Conservation (phyloP, 2,113 vertebrate genomes). For the Synchiropus splendidus region DNA sequence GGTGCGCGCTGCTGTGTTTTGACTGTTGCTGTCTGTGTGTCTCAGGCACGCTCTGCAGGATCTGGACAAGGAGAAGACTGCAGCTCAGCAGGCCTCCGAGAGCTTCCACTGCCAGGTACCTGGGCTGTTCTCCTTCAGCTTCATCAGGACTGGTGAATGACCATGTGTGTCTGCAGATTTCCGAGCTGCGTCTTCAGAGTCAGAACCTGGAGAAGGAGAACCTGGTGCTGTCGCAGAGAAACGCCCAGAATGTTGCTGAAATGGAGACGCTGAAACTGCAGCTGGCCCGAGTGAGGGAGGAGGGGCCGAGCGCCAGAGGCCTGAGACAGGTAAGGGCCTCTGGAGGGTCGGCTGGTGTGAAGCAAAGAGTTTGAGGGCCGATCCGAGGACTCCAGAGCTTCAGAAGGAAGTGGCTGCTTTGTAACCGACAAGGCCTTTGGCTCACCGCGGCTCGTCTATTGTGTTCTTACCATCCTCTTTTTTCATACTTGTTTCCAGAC, state of each 20-base stretch:
- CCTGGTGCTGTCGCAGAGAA: constrained; percentile 67
- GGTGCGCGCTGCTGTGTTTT: no score
- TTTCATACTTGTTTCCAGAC: no score
- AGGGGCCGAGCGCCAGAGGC: constrained; percentile 49
- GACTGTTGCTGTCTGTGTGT: background rate
- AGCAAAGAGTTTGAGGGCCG: no score
- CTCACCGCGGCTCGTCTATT: no score
- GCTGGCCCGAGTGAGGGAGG: constrained; percentile 60
- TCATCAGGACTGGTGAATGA: no score
- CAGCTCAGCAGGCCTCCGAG: constrained; percentile 71
- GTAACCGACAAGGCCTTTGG: no score
- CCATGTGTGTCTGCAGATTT: constrained; percentile 73
- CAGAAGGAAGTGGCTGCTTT: constrained; percentile 47
- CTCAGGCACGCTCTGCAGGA: constrained; percentile 75
- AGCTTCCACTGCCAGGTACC: constrained; percentile 75
- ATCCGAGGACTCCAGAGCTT: no score
- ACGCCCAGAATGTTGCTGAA: constrained; percentile 64
- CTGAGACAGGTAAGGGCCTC: constrained; percentile 46
- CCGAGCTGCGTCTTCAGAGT: constrained; percentile 71
- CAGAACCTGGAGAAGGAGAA: constrained; percentile 78
- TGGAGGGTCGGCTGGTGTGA: background rate
- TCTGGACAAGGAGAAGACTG: constrained; percentile 71
- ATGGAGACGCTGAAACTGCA: constrained; percentile 67
- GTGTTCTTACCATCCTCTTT: no score
- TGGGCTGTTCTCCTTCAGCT: no score